Evolutionary conservation across 2,797 vertebrate species (phyloP).

Genomic region (Tinamus major): DNA sequence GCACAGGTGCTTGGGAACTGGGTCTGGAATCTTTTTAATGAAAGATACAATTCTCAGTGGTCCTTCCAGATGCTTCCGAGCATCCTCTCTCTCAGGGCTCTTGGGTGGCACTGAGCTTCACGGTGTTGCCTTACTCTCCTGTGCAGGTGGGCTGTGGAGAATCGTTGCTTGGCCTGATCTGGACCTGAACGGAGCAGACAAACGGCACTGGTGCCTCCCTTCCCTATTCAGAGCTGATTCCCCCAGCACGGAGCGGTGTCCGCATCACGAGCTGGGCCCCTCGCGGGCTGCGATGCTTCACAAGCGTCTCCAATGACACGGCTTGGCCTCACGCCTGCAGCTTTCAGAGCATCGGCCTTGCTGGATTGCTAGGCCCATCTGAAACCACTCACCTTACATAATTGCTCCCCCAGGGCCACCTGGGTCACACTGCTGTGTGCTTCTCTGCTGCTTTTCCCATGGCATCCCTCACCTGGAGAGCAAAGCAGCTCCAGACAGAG

Average conservation of each 20-base stretch:
- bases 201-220: neutral
- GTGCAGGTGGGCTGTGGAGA: neutral
- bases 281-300: neutral
- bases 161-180: neutral
- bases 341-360: neutral
- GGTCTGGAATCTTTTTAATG: neutral
- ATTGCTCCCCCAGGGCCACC: fast-evolving
- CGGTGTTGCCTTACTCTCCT: neutral
- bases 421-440: neutral
- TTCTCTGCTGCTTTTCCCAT: constrained; percentile 28
- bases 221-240: neutral
- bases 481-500: neutral
- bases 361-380: neutral
- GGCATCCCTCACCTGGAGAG: neutral
- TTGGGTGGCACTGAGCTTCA: neutral
- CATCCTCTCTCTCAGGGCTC: neutral
- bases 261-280: neutral
- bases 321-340: neutral
- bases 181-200: fast-evolving
- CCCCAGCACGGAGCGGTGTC: neutral
- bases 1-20: neutral
- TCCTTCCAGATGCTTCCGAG: neutral
- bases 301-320: neutral
- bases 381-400: neutral
- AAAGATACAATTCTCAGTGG: neutral